Evolutionary conservation across 2,113 vertebrate genomes (phyloP), one percentile per base, ranked within the genome.

Genomic region (Myotis brandtii): DNA sequence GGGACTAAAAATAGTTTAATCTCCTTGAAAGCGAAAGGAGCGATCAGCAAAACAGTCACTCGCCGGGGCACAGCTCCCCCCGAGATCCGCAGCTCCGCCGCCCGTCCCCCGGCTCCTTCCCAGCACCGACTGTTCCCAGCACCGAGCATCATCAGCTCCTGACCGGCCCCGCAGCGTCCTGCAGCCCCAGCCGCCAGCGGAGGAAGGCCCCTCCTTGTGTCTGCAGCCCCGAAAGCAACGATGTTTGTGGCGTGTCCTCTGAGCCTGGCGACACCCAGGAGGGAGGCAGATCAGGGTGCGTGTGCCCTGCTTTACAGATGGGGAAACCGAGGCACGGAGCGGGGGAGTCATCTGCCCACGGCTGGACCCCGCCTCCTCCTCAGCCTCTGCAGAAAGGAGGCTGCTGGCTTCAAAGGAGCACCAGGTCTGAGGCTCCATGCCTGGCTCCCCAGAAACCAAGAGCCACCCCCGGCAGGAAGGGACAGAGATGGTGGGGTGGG

Each of bases 1-100:
- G 95, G 88, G 95, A 96, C 98, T 98, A 98, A 98, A 98, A 98
- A 98, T 98, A 98, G 98, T 97, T 96, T 98, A 97, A 98, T 98
- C 98, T 98, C 97, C 97, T 98, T 40, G 32, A 98, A 97, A 98
- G 98, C 97, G 97, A 98, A 98, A 98, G 97, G 97, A 98, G 95
- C 97, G 96, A 97, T 95, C 97, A 97, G 86, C 97, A 97, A 91
- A 97, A 96, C 95, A 97, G 95, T 95, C 92, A 84, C 86, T 91
- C 0, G 93, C 32, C 32, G 46, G 46, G 46, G 46, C 46, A 46
- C 84, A n/a, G 73, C 77, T 64, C 59, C 54, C 54, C 64, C 85
- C 25, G 5, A 13, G 48, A 50, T 50, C 46, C 48, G 48, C 48
- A 14, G 48, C 48, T 9, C 11, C 12, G 12, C 48, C 48, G 46